phyloP scores from a whole-genome alignment of 92 coral and sea anemone genomes.

The Zoanthus gigantus region DNA sequence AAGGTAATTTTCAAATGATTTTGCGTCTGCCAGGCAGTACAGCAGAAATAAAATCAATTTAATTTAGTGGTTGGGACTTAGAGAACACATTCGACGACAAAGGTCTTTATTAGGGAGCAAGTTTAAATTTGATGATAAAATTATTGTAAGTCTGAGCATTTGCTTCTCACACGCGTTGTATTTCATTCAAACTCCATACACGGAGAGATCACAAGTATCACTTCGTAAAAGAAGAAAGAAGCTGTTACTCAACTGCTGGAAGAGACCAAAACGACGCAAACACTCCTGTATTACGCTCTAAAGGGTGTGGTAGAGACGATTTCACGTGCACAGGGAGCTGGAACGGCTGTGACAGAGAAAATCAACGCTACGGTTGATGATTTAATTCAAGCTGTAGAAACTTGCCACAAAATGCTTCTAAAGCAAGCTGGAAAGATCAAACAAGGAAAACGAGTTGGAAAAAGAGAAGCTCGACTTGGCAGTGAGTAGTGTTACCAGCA shows the following conservation, averaged over 20 bases:
- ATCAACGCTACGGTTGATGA: not conserved
- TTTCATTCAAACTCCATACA: not conserved
- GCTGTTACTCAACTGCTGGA: not conserved
- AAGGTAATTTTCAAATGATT: too few relatives aligned
- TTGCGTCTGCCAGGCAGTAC: too few relatives aligned
- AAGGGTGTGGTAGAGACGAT: not conserved
- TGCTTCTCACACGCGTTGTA: not conserved
- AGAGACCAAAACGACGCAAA: not conserved
- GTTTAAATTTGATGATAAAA: too few relatives aligned
- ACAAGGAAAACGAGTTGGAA: not conserved
- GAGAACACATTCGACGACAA: too few relatives aligned
- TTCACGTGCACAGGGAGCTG: not conserved
- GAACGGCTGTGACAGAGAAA: not conserved
- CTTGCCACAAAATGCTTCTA: not conserved
- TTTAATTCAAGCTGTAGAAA: not conserved
- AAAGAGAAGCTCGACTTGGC: not conserved
- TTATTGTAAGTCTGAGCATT: too few relatives aligned
- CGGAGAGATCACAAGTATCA: not conserved
- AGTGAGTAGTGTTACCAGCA: not conserved
- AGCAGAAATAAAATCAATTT: too few relatives aligned
- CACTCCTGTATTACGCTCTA: not conserved
- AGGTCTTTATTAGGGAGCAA: too few relatives aligned
- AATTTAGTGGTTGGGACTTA: too few relatives aligned
- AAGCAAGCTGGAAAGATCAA: not conserved
- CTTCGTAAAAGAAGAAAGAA: conserved; percentile 2